Base-by-base conservation (phyloP, 1,140 invertebrate species). In the Bombus pyrosoma region DNA sequence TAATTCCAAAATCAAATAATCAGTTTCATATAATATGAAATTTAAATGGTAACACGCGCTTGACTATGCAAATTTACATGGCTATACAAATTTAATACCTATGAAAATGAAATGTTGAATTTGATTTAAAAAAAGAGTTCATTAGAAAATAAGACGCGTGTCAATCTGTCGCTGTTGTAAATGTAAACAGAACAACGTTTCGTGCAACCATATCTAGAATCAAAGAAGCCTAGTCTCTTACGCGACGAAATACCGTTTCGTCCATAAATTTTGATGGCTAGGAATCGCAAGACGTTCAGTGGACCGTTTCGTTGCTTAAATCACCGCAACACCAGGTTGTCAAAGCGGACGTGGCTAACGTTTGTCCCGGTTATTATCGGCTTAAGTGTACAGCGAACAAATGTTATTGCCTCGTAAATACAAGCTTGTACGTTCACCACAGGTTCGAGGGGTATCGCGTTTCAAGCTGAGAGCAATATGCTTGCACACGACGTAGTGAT, bases 361-460 rank as follows among this genome's bases (percentile, higher is more conserved):
- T 86, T 89, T 86, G 88, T 89, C 80, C 88, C 64, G 88, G 81
- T 90, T 90, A 89, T 90, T 90, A 90, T 90, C 88, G 72, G 80
- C 87, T 86, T 87, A 90, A 89, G 79, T 86, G 80, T 89, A 89
- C 85, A 77, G 86, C 73, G 88, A 78, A 85, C 86, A 85, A 90
- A 90, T 90, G 79, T 85, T 87, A 89, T 87, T 89, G 74, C 89
- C 34, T 87, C 88, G 82, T 90, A 90, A 90, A 90, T 87, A 90
- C 79, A 75, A 80, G 88, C 85, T 87, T 69, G 77, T 81, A 79
- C 34, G 68, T 79, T 43, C 72, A 18, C 37, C 8, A 10, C 12
- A 25, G 64, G 71, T 68, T 32, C 77, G n/a, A 8, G 64, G 74
- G 75, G 57, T 83, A 85, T 89, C 89, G 89, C 85, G 85, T 90